A percentile compares a stretch with the other conserved stretches of the same genome.
These are phyloP conservation scores for Rhinolophus sinicus DNA, from an alignment of 2,113 vertebrate genomes.

Conservation along the genomic window DNA sequence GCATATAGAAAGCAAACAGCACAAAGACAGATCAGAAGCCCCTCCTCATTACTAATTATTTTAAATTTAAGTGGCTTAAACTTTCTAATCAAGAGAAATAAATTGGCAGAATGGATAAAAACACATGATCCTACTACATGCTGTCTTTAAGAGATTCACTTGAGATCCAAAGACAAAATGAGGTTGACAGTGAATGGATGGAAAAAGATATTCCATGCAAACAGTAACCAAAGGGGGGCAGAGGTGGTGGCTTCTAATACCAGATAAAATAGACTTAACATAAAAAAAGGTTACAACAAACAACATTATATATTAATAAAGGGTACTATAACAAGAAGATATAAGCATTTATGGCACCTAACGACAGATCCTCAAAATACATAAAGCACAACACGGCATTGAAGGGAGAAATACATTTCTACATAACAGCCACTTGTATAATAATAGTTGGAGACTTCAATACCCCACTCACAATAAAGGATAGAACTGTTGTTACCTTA, in stretches of 20 bases:
- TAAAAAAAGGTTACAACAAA: background rate
- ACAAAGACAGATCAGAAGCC: background rate
- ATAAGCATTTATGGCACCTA: background rate
- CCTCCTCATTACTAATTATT: background rate
- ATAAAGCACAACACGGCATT: background rate
- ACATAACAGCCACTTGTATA: background rate
- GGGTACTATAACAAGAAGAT: background rate
- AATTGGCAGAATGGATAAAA: background rate
- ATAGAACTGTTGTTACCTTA: too few relatives aligned
- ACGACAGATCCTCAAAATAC: background rate
- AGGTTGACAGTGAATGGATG: background rate
- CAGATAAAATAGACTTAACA: background rate
- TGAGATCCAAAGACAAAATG: background rate
- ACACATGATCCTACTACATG: background rate
- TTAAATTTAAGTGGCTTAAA: background rate
- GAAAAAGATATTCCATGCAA: background rate
- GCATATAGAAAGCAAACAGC: background rate
- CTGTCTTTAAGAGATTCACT: background rate
- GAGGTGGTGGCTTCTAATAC: background rate
- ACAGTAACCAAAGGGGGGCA: background rate
- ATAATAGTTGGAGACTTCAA: background rate
- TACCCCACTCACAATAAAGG: background rate
- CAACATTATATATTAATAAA: background rate
- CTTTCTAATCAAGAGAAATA: background rate
- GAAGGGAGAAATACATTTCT: background rate